Percentiles rank a stretch among this genome's conserved stretches.
These are phyloP conservation scores for Myodes glareolus DNA, from an alignment of 2,113 vertebrate genomes.

Conservation along the genomic window DNA sequence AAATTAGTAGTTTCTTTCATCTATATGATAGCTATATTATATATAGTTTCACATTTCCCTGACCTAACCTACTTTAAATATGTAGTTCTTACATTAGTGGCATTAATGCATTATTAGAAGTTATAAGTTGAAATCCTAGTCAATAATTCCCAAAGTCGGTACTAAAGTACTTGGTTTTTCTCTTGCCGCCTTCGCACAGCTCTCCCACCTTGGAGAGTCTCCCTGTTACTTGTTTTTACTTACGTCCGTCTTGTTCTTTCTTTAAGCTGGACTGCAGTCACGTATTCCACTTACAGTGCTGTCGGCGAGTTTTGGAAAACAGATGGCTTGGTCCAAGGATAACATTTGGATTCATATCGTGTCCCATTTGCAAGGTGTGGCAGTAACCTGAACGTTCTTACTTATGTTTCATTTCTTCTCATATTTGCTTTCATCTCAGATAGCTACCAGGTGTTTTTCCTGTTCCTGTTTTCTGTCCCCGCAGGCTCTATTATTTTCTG, in stretches of 20 bases:
- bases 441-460: neutral
- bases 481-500: neutral
- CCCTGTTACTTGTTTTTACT: neutral
- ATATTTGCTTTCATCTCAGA: constrained; percentile 24
- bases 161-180: neutral
- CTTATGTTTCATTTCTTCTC: neutral
- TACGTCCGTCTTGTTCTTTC: constrained; percentile 50
- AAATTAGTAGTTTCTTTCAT: constrained; percentile 42
- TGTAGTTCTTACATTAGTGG: neutral
- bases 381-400: constrained; percentile 9
- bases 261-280: constrained; percentile 98
- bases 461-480: neutral
- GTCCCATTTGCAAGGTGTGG: constrained; percentile 98
- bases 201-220: neutral
- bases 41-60: constrained; percentile 28
- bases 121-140: neutral
- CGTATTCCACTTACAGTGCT: constrained; percentile 98
- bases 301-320: constrained; percentile 96
- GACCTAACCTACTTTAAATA: neutral
- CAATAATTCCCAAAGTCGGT: neutral
- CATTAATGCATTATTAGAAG: neutral
- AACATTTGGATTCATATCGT: constrained; percentile 99
- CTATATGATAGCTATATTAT: neutral
- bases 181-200: neutral
- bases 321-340: constrained; percentile 98